A percentile compares a stretch with the other conserved stretches of the same genome.
Evolutionary conservation across 64 coral and sea anemone genomes (phyloP).

Genomic region (Pachyseris speciosa): DNA sequence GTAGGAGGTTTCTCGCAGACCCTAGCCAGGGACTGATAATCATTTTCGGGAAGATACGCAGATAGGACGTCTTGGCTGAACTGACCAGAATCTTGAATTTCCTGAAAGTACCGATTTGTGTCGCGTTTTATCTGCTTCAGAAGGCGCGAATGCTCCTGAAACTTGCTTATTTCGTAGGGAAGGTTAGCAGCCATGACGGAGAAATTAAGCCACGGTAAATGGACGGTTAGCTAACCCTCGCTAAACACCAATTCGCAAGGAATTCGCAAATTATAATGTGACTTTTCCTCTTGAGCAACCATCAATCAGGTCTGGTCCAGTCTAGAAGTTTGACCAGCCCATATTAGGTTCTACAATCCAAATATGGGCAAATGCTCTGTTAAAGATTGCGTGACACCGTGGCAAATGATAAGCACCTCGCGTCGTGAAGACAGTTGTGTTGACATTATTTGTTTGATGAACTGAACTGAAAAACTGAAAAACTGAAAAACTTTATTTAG

Average conservation of each 20-base stretch:
- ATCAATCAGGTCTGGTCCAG: not conserved
- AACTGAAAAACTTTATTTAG: no score
- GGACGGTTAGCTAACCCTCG: not conserved
- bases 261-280: not conserved
- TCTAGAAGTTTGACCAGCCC: not conserved
- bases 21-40: slow-evolving; percentile 85
- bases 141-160: slow-evolving; percentile 91
- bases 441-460: no score
- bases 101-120: slow-evolving; percentile 82
- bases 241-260: not conserved
- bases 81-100: slow-evolving; percentile 89
- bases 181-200: slow-evolving; percentile 85
- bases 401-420: not conserved
- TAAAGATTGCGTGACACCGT: not conserved
- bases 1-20: slow-evolving; percentile 97
- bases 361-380: not conserved
- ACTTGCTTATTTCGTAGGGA: slow-evolving; percentile 94
- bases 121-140: slow-evolving; percentile 95
- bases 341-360: not conserved
- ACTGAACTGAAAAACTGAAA: no score
- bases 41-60: slow-evolving; percentile 82
- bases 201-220: not conserved
- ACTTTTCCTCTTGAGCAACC: not conserved
- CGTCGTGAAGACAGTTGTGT: no score
- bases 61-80: slow-evolving; percentile 80